phyloP scores from a whole-genome alignment of 37 sponge, comb jelly and placozoan species.

The Tethya wilhelma region DNA sequence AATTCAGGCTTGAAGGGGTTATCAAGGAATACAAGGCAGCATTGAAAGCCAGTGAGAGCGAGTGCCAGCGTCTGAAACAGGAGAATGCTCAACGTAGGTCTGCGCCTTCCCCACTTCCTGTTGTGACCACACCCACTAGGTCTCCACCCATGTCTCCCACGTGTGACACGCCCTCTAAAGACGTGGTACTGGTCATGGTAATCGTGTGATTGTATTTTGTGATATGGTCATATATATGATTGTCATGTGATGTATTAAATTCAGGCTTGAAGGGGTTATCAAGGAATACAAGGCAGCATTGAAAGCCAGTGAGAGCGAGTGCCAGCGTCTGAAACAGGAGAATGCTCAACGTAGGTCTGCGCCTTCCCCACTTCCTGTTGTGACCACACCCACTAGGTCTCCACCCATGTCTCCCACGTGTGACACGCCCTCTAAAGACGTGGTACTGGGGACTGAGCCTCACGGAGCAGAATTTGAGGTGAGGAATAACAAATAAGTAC shows the following conservation, averaged over 20 bases:
- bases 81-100: conserved; percentile 21
- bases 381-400: conserved; percentile 27
- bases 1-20: conserved; percentile 32
- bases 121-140: conserved; percentile 22
- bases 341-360: not conserved
- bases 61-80: conserved; percentile 6
- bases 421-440: conserved; percentile 75
- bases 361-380: not conserved
- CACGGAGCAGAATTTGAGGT: conserved; percentile 82
- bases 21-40: conserved; percentile 61
- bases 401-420: not conserved
- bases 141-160: not conserved
- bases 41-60: conserved; percentile 34
- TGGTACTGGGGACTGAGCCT: conserved; percentile 64
- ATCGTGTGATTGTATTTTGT: not conserved
- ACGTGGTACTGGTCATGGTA: conserved; percentile 65
- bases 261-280: conserved; percentile 38
- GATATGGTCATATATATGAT: conserved; percentile 5
- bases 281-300: conserved; percentile 60
- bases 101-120: not conserved
- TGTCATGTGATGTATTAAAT: not conserved
- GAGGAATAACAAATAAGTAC: not conserved
- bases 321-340: conserved; percentile 13
- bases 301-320: conserved; percentile 33
- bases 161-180: conserved; percentile 71